Evolutionary conservation across 2,888 invertebrate species (phyloP).

Genomic region (Heliconius ethilla): DNA sequence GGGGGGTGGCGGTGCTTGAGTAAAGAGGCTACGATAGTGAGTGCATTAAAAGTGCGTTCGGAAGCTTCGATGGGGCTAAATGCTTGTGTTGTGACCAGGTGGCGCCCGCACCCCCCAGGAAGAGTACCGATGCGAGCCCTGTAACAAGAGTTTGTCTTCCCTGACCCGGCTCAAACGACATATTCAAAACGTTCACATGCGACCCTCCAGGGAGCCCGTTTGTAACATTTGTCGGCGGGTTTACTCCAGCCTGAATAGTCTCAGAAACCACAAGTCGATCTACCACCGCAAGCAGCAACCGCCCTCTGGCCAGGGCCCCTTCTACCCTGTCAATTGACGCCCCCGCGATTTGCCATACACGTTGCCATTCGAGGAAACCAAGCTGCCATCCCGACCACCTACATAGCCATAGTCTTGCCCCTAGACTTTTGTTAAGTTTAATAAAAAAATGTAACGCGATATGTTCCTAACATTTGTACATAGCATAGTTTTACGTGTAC

Average conservation of each 20-base stretch:
- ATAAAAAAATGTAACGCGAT: slow-evolving; percentile 67
- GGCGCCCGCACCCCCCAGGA: slow-evolving; percentile 89
- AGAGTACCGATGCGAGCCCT: slow-evolving; percentile 94
- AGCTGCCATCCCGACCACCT: slow-evolving; percentile 79
- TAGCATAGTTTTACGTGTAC: slow-evolving; percentile 77
- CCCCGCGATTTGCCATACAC: slow-evolving; percentile 53
- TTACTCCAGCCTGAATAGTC: slow-evolving; percentile 94
- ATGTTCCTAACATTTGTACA: slow-evolving; percentile 82
- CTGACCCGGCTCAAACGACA: slow-evolving; percentile 94
- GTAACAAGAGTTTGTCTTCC: slow-evolving; percentile 94
- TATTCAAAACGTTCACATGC: slow-evolving; percentile 95
- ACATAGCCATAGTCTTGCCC: slow-evolving; percentile 78
- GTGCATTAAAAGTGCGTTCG: slow-evolving; percentile 80
- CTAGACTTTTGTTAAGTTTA: slow-evolving; percentile 76
- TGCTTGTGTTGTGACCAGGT: slow-evolving; percentile 85
- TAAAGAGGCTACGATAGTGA: slow-evolving; percentile 77
- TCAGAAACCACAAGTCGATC: slow-evolving; percentile 96
- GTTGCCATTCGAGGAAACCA: slow-evolving; percentile 72
- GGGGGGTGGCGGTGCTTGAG: slow-evolving; percentile 81
- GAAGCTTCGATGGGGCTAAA: slow-evolving; percentile 79
- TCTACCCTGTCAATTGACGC: slow-evolving; percentile 78
- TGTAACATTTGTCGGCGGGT: slow-evolving; percentile 96
- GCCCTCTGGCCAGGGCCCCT: slow-evolving; percentile 74
- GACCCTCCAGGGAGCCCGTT: slow-evolving; percentile 93
- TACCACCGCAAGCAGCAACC: slow-evolving; percentile 93